Conservation (phyloP, 2,888 invertebrate genomes). For the Alcis repandata region DNA sequence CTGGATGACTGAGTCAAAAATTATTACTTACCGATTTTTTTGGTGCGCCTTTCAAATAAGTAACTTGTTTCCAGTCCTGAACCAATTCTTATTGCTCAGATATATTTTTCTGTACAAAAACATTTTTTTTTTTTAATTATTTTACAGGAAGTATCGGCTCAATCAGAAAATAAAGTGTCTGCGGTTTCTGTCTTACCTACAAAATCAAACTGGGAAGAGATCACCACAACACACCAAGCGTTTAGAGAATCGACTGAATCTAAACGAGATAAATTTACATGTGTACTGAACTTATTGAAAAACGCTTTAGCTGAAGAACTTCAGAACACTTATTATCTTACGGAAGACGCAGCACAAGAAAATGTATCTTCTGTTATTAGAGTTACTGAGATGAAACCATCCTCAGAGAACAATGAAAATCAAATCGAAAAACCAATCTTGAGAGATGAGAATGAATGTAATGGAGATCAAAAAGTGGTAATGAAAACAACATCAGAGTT, state of each 20-base stretch:
- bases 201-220: conserved; percentile 28
- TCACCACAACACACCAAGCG: conserved; percentile 41
- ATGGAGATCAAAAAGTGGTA: conserved; percentile 32
- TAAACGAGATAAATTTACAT: conserved; percentile 51
- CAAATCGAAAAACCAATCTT: background rate
- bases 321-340: conserved; percentile 14
- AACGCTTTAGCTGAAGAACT: conserved; percentile 49
- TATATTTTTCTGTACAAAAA: background rate
- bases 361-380: conserved; percentile 25
- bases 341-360: conserved; percentile 23
- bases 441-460: conserved; percentile 26
- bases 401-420: conserved; percentile 21
- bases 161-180: conserved; percentile 11
- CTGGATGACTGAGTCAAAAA: too few relatives aligned
- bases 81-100: too few relatives aligned
- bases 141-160: conserved; percentile 17
- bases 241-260: conserved; percentile 42
- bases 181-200: background rate
- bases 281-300: conserved; percentile 51
- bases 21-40: too few relatives aligned
- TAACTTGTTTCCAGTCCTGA: too few relatives aligned
- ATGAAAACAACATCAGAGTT: conserved; percentile 42
- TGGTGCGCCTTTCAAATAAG: too few relatives aligned
- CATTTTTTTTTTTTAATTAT: background rate
- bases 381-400: conserved; percentile 38